Evolutionary conservation across 2,797 vertebrate species (phyloP), one percentile per base, ranked within the genome.

Genomic region (Myotis vivesi): DNA sequence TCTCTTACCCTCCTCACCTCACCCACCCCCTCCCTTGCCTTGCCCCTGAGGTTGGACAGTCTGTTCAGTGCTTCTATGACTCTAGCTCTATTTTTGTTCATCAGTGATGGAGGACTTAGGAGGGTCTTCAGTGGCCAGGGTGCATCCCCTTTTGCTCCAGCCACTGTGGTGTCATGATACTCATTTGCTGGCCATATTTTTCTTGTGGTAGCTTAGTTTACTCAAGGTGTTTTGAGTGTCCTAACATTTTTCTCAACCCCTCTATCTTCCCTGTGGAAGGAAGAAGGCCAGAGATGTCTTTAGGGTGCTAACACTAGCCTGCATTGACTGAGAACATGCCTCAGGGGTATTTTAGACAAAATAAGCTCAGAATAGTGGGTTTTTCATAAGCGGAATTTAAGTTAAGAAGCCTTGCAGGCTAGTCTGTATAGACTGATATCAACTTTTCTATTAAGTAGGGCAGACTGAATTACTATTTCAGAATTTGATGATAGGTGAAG

Each of bases 381-480:
- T 85, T 96, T 90, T 73, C 87, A 64, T 28, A 72, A 51, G 68
- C 49, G 79, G 33, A 89, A 96, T 94, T 85, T 86, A 87, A 89
- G 80, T 94, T 95, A 87, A 96, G 84, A 97, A 94, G 73, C 93
- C 97, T 97, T 87, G 84, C 17, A 59, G 91, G 15, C 83, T 97
- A 86, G 95, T 97, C 95, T 97, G 76, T 96, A 86, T 97, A 92
- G 93, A n/a, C 92, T 89, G 96, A 97, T 97, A 95, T 41, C 98
- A 97, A 97, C 97, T 97, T 97, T 97, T 95, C 94, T n/a, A 91
- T 98, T 97, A 97, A 98, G 94, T 92, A 96, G 94, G 89, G 89
- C 88, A 96, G 97, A 87, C 95, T 95, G 83, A 97, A 96, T 97
- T 96, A 94, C 95, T 96, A 53, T 97, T 97, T 96, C 94, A 71